Evolutionary conservation across 2,888 invertebrate genomes (phyloP).

Genomic region (Sarcophaga variegata): DNA sequence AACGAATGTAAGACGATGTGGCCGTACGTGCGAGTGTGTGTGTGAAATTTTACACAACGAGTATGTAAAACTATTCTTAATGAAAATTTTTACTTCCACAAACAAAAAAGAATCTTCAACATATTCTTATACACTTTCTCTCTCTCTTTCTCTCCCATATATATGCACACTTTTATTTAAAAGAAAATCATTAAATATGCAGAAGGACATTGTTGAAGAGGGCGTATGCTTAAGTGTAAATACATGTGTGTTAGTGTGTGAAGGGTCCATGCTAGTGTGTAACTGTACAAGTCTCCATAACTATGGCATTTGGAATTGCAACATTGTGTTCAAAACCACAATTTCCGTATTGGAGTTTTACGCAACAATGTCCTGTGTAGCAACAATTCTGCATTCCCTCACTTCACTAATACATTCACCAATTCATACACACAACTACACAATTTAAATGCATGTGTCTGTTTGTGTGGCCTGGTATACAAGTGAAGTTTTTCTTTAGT

Average conservation of each 20-base stretch:
- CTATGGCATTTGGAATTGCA: slow-evolving; percentile 55
- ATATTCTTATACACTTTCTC: background rate
- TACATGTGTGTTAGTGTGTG: background rate
- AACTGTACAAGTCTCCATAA: slow-evolving; percentile 15
- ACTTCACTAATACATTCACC: slow-evolving; percentile 13
- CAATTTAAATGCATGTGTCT: background rate
- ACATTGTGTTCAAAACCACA: slow-evolving; percentile 64
- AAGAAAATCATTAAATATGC: slow-evolving; percentile 48
- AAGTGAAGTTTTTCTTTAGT: slow-evolving; percentile 16
- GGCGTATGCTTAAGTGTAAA: slow-evolving; percentile 9
- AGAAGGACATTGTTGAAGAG: slow-evolving; percentile 2
- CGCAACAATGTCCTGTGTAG: slow-evolving; percentile 61
- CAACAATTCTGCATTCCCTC: background rate
- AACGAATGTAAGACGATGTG: background rate
- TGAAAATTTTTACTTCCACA: slow-evolving; percentile 28
- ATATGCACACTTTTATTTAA: background rate
- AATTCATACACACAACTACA: slow-evolving; percentile 8
- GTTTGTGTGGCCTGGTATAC: background rate
- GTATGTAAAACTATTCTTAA: slow-evolving; percentile 57
- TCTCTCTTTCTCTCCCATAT: background rate
- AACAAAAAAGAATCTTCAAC: background rate
- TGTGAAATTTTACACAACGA: slow-evolving; percentile 25
- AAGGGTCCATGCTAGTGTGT: background rate
- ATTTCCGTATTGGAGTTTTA: slow-evolving; percentile 66
- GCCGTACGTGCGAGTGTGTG: background rate